Conservation (phyloP, 2,113 vertebrate species). For the Sphyrna mokarran region DNA sequence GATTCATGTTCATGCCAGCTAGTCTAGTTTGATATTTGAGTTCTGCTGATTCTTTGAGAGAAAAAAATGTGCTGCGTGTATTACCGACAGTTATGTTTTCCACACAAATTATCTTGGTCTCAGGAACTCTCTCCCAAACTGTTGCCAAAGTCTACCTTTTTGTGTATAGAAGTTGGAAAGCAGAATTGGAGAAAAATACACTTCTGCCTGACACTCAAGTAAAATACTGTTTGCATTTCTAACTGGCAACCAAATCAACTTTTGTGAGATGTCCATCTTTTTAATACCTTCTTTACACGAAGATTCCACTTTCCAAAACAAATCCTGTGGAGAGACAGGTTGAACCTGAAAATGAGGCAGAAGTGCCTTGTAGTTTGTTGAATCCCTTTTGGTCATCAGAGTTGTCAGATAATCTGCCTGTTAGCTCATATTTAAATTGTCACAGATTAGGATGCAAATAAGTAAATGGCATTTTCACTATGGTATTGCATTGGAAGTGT, state of each 20-base stretch:
- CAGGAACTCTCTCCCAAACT: neutral
- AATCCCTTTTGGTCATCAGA: neutral
- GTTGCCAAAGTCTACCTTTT: neutral
- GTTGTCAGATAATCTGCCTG: neutral
- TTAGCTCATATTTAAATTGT: neutral
- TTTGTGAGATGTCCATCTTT: neutral
- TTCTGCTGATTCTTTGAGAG: neutral
- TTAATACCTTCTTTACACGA: neutral
- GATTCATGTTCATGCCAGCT: neutral
- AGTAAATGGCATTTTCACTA: neutral
- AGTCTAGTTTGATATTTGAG: neutral
- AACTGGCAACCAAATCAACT: neutral
- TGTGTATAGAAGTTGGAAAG: neutral
- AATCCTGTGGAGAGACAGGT: neutral
- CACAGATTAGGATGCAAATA: neutral
- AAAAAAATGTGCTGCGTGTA: neutral
- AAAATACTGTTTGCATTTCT: neutral
- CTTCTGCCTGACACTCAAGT: neutral
- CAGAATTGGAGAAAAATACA: neutral
- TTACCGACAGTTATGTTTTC: neutral
- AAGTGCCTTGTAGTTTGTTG: neutral
- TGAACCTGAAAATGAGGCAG: neutral
- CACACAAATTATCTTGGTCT: neutral
- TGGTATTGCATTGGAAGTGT: conserved; percentile 11
- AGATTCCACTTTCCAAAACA: neutral